Base-by-base conservation (phyloP, 2,888 invertebrate genomes). In the Tachina grossa region DNA sequence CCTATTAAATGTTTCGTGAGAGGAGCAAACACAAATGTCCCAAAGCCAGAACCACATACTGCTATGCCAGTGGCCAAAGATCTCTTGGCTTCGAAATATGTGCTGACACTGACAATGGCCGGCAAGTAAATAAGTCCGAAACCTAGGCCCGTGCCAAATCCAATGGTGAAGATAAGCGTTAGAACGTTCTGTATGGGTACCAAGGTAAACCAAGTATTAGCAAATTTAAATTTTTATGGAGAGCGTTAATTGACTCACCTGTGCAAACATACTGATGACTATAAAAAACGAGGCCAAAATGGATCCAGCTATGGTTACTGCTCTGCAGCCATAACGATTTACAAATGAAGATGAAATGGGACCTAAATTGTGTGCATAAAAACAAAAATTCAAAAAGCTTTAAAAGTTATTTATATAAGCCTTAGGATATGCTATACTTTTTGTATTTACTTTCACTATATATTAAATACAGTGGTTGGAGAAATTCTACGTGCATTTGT, bases 91-190 rank as follows among this genome's bases (percentile, higher is more conserved):
- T 99, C 99, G 91, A 99, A 99, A 94, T 99, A 99, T 89, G 97
- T 97, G 2, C 98, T 98, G 49, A 99, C 99, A 91, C 97, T 97
- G 77, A 99, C 98, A 88, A 99, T 99, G 77, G 99, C 99, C 0
- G 99, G 99, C 83, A 99, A 94, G 92, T 99, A 99, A 91, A 99
- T 99, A 87, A 99, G 94, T 0, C 99, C 99, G 89, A 99, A 97
- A 16, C 99, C 99, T 66, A 98, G 93, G 57, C 99, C 99, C 87
- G 98, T 96, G 83, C 98, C 96, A n/a, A 99, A 92, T 51, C 99
- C 99, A 88, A 98, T 97, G n/a, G 98, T 97, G 89, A 98, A 93
- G 91, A 97, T 98, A 19, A 99, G 94, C 53, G 96, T 97, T 68
- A 95, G 93, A 55, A 99, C 95, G 91, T 96, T 97, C 88, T 89